Conservation (phyloP, 2,113 vertebrate genomes). For the Saguinus imperator region DNA sequence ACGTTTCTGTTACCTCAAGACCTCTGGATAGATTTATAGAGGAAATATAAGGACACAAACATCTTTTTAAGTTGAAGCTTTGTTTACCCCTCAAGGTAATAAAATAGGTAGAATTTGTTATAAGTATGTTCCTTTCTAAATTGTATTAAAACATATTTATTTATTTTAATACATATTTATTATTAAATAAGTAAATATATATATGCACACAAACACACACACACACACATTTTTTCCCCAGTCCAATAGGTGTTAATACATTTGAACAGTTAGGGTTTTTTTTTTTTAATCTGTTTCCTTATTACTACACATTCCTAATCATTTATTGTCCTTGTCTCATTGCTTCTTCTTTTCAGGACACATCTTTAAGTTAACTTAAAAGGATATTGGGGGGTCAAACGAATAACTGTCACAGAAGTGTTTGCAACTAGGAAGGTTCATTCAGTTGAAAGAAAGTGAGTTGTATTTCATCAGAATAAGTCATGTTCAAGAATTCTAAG, state of each 20-base stretch:
- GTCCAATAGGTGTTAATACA: background rate
- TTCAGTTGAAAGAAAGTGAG: constrained; percentile 67
- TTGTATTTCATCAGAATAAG: constrained; percentile 48
- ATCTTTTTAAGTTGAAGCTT: background rate
- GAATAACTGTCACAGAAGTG: constrained; percentile 40
- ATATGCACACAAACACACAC: too few species aligned
- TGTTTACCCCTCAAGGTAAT: background rate
- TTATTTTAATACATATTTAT: background rate
- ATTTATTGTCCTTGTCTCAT: background rate
- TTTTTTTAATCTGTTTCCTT: background rate
- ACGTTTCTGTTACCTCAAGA: background rate
- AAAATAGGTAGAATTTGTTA: background rate
- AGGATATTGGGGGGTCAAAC: constrained; percentile 9
- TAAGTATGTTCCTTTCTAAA: background rate
- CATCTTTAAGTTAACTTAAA: constrained; percentile 10
- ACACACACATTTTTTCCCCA: background rate
- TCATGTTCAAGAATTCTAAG: constrained; percentile 39
- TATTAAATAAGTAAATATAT: too few species aligned
- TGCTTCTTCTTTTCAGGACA: constrained; percentile 19
- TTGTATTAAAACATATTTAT: background rate
- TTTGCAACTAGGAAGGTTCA: background rate
- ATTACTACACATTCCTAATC: background rate
- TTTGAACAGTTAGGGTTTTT: background rate
- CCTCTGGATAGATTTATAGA: background rate
- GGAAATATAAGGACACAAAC: background rate